phyloP scores from a whole-genome alignment of 2,113 vertebrate species.

The Sprattus sprattus region DNA sequence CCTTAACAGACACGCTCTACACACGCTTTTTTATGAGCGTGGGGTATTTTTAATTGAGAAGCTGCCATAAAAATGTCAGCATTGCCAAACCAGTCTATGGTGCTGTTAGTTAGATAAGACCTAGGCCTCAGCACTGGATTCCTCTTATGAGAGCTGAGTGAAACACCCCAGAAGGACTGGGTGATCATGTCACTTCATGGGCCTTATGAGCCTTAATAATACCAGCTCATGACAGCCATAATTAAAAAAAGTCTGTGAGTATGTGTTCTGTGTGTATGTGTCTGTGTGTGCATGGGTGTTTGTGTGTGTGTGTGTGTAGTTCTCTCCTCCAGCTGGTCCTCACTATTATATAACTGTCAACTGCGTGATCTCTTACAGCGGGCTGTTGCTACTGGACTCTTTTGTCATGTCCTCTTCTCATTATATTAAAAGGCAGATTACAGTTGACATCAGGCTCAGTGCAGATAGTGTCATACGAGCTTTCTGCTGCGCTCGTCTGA shows the following conservation, averaged over 20 bases:
- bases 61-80: constrained; percentile 44
- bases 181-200: background rate
- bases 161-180: constrained; percentile 16
- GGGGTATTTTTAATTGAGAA: constrained; percentile 55
- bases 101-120: constrained; percentile 48
- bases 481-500: background rate
- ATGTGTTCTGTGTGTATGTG: background rate
- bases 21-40: background rate
- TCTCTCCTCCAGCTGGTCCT: constrained; percentile 3
- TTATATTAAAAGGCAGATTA: constrained; percentile 1
- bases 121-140: constrained; percentile 45
- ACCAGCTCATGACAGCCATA: background rate
- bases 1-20: background rate
- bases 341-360: background rate
- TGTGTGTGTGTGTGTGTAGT: background rate
- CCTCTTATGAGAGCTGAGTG: constrained; percentile 37
- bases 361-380: background rate
- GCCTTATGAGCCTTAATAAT: background rate
- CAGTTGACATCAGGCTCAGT: background rate
- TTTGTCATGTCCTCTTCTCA: background rate
- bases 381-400: background rate
- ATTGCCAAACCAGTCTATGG: constrained; percentile 53
- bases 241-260: background rate
- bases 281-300: background rate
- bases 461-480: background rate